Evolutionary conservation across 2,797 vertebrate genomes (phyloP), one percentile per base, ranked within the genome.

Genomic region (Gadopsis bispinosus): DNA sequence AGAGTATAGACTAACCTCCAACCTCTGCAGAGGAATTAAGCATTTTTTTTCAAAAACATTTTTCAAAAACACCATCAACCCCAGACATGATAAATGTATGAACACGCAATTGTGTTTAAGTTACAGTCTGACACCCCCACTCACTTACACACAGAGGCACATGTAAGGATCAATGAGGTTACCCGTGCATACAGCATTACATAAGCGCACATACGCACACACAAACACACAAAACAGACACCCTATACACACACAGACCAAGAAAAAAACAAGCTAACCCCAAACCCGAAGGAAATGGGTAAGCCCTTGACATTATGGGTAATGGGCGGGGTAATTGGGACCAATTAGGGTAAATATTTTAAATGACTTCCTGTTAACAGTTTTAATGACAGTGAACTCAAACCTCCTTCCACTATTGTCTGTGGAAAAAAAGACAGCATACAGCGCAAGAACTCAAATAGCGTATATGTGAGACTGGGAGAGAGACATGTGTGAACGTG

Each of bases 281-380:
- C 3, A 68, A 75, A 60, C 59, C 53, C 0, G 5, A 17, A 48
- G 37, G 41, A 75, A 56, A 20, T 37, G 39, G 35, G 43, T n/a
- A 48, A 41, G 41, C 10, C 56, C 14, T 39, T 53, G 12, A 74
- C 69, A 81, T 78, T 70, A 47, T 68, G 26, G 26, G 26, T 26
- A 26, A 26, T 26, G 26, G 26, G 26, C 26, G 56, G 47, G 59
- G 69, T 83, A 83, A 83, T 83, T 84, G 62, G 20, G 55, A 72
- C 19, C 45, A 79, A 64, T 85, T 83, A 73, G 17, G 35, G 26
- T 70, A 70, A 79, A 81, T 73, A 77, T 81, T 83, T 87, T 4
- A 78, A 83, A 88, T 78, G 22, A 73, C 62, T 81, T 87, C 74
- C 82, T 85, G 71, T n/a, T 56, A 72, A 65, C 39, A 31, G 31